Conservation (phyloP, 2,113 vertebrate species). For the Hystrix cristata region DNA sequence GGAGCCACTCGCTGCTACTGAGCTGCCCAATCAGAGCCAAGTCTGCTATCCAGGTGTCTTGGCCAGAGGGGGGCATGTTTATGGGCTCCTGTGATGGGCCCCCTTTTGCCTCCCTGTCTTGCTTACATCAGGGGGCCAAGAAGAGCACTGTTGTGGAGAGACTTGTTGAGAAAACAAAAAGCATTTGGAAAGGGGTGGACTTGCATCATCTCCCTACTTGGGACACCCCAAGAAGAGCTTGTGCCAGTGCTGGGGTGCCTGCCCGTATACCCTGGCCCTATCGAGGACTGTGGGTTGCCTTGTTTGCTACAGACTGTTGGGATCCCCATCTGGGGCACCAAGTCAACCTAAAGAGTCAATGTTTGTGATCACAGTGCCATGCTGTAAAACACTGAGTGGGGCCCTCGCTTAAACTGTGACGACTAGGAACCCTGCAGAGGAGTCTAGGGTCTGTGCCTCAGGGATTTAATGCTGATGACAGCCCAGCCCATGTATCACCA, state of each 20-base stretch:
- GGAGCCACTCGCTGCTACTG: constrained; percentile 87
- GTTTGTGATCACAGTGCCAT: constrained; percentile 73
- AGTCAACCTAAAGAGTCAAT: constrained; percentile 78
- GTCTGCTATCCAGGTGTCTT: constrained; percentile 86
- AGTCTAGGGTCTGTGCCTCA: constrained; percentile 81
- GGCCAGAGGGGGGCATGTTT: constrained; percentile 85
- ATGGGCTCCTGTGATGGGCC: constrained; percentile 84
- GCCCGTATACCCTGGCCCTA: constrained; percentile 75
- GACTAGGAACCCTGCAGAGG: constrained; percentile 78
- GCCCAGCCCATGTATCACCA: constrained; percentile 76
- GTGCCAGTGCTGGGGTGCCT: constrained; percentile 80
- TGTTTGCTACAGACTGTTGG: constrained; percentile 83
- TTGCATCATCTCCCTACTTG: constrained; percentile 84
- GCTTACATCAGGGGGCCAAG: constrained; percentile 84
- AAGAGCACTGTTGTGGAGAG: constrained; percentile 85
- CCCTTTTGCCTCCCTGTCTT: constrained; percentile 83
- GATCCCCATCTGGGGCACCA: constrained; percentile 77
- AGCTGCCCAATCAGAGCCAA: constrained; percentile 87
- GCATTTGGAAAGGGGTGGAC: constrained; percentile 85
- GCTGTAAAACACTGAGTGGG: constrained; percentile 75
- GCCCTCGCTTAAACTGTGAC: constrained; percentile 75
- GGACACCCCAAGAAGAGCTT: constrained; percentile 85
- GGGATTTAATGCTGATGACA: constrained; percentile 82
- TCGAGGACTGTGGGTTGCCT: constrained; percentile 80
- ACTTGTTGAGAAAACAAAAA: constrained; percentile 83